phyloP scores from a whole-genome alignment of 2,113 vertebrate species.

The rat (Rattus norvegicus) region GRCr8 NC_086032.1:3487001-3487500 shows the following conservation, averaged over 20 bases:
- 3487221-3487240: conserved; percentile 28
- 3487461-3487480: conserved; percentile 3
- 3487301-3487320: neutral
- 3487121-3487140: conserved; percentile 63
- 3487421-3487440: neutral
- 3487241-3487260: conserved; percentile 27
- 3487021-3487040: conserved; percentile 88
- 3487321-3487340: conserved; percentile 11
- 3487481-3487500: neutral
- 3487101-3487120: conserved; percentile 63
- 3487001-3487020: conserved; percentile 96
- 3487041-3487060: conserved; percentile 85
- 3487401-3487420: neutral
- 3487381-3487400: neutral
- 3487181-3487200: neutral
- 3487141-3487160: conserved; percentile 62
- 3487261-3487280: conserved; percentile 8
- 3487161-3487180: neutral
- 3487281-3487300: neutral
- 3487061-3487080: conserved; percentile 81
- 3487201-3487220: conserved; percentile 23
- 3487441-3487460: neutral
- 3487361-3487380: neutral
- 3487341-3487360: conserved; percentile 24
- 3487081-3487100: conserved; percentile 62